Evolutionary conservation across 2,888 invertebrate genomes (phyloP).

Genomic region (Thera obeliscata): DNA sequence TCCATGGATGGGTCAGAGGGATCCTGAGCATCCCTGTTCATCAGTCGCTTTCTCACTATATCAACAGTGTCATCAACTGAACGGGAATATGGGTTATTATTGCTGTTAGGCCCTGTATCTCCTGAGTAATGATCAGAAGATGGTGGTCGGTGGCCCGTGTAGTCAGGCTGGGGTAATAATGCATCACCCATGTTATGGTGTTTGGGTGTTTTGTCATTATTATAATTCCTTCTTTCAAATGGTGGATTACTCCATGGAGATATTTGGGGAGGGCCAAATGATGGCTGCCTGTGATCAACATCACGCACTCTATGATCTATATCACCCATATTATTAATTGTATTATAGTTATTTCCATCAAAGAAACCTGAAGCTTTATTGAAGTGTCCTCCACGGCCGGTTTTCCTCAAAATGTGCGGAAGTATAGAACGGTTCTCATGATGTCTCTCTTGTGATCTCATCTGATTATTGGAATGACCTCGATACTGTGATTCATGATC

Average conservation of each 20-base stretch:
- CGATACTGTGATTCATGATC: slow-evolving; percentile 60
- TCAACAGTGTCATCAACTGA: slow-evolving; percentile 79
- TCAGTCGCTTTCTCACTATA: slow-evolving; percentile 67
- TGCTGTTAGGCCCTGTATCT: slow-evolving; percentile 64
- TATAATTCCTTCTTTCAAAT: slow-evolving; percentile 50
- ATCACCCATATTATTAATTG: slow-evolving; percentile 70
- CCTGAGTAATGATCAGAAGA: slow-evolving; percentile 76
- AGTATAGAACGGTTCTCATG: slow-evolving; percentile 45
- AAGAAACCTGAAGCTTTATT: slow-evolving; percentile 29
- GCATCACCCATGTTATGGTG: slow-evolving; percentile 51
- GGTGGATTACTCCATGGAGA: slow-evolving; percentile 55
- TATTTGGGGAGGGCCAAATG: slow-evolving; percentile 43
- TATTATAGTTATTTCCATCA: slow-evolving; percentile 41
- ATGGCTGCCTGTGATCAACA: slow-evolving; percentile 64
- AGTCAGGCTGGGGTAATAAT: slow-evolving; percentile 51
- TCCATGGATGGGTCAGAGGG: slow-evolving; percentile 45
- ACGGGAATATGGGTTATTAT: slow-evolving; percentile 67
- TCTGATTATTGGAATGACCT: slow-evolving; percentile 46
- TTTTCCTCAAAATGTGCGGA: slow-evolving; percentile 38
- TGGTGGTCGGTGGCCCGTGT: slow-evolving; percentile 74
- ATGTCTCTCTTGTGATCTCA: slow-evolving; percentile 51
- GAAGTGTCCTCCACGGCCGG: slow-evolving; percentile 41
- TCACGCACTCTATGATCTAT: slow-evolving; percentile 48
- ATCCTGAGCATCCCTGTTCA: slow-evolving; percentile 65
- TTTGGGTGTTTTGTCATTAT: slow-evolving; percentile 53